Evolutionary conservation across 2,888 invertebrate species (phyloP).

Genomic region (Abrostola tripartita): DNA sequence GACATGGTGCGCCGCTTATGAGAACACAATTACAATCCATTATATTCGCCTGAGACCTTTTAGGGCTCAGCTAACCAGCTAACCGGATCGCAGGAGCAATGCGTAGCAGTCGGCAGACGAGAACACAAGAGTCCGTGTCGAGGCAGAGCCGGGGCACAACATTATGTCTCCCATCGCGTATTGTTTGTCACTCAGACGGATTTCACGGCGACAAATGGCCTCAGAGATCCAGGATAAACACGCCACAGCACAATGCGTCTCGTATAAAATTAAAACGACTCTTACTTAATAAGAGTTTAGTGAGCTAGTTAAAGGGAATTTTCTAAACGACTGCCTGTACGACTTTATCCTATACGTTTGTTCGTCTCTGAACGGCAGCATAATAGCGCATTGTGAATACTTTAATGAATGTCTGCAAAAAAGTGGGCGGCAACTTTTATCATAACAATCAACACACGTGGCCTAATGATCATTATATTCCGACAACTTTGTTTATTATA

Average conservation of each 20-base stretch:
- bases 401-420: constrained; percentile 51
- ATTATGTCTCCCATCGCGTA: constrained; percentile 79
- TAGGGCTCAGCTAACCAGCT: constrained; percentile 75
- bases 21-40: constrained; percentile 86
- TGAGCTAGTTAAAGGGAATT: constrained; percentile 57
- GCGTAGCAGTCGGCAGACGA: constrained; percentile 69
- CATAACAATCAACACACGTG: constrained; percentile 41
- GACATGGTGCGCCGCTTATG: constrained; percentile 78
- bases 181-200: constrained; percentile 85
- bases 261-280: constrained; percentile 77
- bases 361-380: constrained; percentile 53
- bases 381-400: constrained; percentile 53
- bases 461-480: constrained; percentile 49
- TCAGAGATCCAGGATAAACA: constrained; percentile 75
- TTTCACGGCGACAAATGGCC: constrained; percentile 85
- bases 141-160: constrained; percentile 70
- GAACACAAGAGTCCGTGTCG: constrained; percentile 73
- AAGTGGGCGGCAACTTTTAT: constrained; percentile 41
- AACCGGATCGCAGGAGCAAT: constrained; percentile 63
- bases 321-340: constrained; percentile 53
- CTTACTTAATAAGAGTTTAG: constrained; percentile 65
- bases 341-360: constrained; percentile 49
- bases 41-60: constrained; percentile 81
- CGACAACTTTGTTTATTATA: constrained; percentile 42
- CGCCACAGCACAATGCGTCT: constrained; percentile 69